These are phyloP conservation scores for Ctenopoma multispine DNA, from an alignment of 2,797 vertebrate species.

Conservation along the genomic window DNA sequence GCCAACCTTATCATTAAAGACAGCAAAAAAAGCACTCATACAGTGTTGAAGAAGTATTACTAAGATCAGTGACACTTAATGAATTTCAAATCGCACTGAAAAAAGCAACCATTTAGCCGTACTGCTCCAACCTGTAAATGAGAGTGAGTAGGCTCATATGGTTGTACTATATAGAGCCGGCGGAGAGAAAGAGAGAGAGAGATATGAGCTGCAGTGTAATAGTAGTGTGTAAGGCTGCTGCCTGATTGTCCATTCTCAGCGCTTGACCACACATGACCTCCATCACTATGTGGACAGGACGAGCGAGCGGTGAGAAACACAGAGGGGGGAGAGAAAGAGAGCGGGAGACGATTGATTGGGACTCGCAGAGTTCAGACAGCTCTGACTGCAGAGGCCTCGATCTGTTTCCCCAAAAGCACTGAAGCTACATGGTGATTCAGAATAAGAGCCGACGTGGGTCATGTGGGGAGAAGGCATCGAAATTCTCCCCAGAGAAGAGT, in stretches of 20 bases:
- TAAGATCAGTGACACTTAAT: too few relatives aligned
- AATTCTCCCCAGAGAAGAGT: conserved; percentile 12
- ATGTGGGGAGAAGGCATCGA: not conserved
- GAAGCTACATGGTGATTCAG: conserved; percentile 44
- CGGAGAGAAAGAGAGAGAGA: conserved; percentile 17
- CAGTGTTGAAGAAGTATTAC: not conserved
- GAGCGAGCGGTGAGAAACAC: conserved; percentile 56
- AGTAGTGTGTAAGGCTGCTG: conserved; percentile 50
- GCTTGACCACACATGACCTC: conserved; percentile 78
- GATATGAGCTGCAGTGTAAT: conserved; percentile 62
- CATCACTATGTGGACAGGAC: conserved; percentile 56
- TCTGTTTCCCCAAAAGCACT: conserved; percentile 57
- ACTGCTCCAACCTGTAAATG: conserved; percentile 18
- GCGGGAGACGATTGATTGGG: conserved; percentile 66
- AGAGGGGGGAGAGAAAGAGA: conserved; percentile 26
- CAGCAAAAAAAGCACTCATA: too few relatives aligned
- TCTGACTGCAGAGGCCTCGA: conserved; percentile 57
- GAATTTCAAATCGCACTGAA: not conserved
- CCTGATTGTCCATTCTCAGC: conserved; percentile 74
- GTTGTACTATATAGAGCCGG: conserved; percentile 24
- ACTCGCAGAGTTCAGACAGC: conserved; percentile 70
- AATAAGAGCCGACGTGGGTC: conserved; percentile 45
- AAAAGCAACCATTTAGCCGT: not conserved
- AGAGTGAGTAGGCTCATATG: conserved; percentile 18
- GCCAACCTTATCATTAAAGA: too few relatives aligned